Percentiles rank a stretch among this genome's conserved stretches.
These are phyloP conservation scores for Athrips mouffetella DNA, from an alignment of 2,888 invertebrate species.

Conservation along the genomic window DNA sequence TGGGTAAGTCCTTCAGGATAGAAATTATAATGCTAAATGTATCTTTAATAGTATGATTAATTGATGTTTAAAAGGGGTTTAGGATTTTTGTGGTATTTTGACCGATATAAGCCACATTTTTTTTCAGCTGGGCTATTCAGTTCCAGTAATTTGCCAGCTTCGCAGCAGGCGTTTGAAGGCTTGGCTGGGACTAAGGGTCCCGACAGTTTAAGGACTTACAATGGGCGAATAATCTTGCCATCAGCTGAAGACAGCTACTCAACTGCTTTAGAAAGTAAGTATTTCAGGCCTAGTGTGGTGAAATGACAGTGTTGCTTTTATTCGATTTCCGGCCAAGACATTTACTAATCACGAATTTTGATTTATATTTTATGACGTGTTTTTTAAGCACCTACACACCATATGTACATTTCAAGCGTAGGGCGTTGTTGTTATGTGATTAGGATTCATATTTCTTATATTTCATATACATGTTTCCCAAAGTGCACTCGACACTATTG, in stretches of 20 bases:
- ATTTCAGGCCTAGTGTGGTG: no score
- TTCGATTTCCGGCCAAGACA: no score
- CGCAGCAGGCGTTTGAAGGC: conserved; percentile 43
- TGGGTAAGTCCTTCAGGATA: conserved; percentile 56
- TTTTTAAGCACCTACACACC: no score
- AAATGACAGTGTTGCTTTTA: no score
- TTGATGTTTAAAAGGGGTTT: no score
- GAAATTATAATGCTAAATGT: background rate
- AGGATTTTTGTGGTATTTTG: background rate
- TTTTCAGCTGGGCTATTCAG: conserved; percentile 73
- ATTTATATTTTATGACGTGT: no score
- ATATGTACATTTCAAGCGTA: no score
- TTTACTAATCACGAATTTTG: no score
- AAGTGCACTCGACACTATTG: no score
- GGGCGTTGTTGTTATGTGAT: no score
- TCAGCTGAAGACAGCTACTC: conserved; percentile 57
- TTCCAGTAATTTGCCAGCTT: conserved; percentile 40
- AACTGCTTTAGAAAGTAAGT: conserved; percentile 59
- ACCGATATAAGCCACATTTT: background rate
- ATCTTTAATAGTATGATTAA: background rate
- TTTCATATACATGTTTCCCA: no score
- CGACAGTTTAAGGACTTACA: conserved; percentile 35
- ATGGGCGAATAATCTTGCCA: conserved; percentile 45
- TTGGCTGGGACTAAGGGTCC: conserved; percentile 35
- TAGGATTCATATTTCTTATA: no score